Evolutionary conservation across 2,113 vertebrate species (phyloP).

Genomic region (Mus pahari): DNA sequence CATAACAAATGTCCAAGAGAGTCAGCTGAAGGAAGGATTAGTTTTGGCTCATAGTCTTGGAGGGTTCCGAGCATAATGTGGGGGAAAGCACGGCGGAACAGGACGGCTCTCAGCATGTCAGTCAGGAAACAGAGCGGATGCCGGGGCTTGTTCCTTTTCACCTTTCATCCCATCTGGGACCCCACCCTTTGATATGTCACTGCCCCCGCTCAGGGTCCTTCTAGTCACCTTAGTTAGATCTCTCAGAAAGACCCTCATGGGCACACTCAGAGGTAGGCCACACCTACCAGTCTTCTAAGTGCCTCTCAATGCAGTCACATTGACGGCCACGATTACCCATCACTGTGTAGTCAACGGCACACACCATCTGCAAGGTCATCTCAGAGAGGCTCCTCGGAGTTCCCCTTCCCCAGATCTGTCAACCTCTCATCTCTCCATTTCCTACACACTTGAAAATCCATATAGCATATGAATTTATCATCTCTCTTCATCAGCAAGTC

Average conservation of each 20-base stretch:
- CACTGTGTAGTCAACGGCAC: accelerated
- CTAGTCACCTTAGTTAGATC: not conserved
- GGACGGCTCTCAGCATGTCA: not conserved
- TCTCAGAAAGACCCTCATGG: not conserved
- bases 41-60: no score
- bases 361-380: not conserved
- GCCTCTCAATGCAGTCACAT: not conserved
- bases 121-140: not conserved
- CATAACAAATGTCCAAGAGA: not conserved
- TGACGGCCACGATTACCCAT: no score
- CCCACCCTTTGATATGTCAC: not conserved
- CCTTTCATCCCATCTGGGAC: not conserved
- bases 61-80: not conserved
- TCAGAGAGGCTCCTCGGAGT: not conserved
- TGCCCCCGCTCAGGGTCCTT: not conserved
- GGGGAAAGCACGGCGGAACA: not conserved
- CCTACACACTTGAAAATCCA: not conserved
- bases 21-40: not conserved
- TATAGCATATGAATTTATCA: no score
- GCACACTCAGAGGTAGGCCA: not conserved
- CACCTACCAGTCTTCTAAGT: no score
- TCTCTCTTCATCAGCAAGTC: not conserved
- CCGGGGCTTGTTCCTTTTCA: no score
- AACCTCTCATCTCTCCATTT: not conserved
- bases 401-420: not conserved